A percentile compares a stretch with the other conserved stretches of the same genome.
Evolutionary conservation across 2,797 vertebrate species (phyloP).

Genomic region (Epinephelus awoara): DNA sequence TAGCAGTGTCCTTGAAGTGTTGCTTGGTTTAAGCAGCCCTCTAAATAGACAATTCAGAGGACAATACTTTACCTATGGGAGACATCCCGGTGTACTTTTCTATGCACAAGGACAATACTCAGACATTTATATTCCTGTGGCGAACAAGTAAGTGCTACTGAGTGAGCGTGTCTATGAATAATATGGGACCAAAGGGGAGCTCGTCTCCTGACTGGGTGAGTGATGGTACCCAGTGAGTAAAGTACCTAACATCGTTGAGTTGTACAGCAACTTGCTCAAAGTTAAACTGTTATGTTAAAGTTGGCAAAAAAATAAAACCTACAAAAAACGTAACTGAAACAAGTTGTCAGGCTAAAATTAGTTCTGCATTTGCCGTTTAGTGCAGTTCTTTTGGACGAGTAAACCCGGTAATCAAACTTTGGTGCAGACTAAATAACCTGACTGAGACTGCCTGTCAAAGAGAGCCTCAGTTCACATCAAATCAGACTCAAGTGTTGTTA

Average conservation of each 20-base stretch:
- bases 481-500: no score
- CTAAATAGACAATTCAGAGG: constrained; percentile 23
- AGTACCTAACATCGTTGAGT: neutral
- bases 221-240: neutral
- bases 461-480: neutral
- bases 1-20: constrained; percentile 36
- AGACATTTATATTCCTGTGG: constrained; percentile 2
- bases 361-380: neutral
- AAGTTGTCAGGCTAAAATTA: neutral
- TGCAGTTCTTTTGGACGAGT: neutral
- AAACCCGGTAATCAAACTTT: neutral
- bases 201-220: constrained; percentile 8
- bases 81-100: constrained; percentile 10
- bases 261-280: neutral
- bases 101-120: constrained; percentile 27
- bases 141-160: neutral
- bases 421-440: neutral
- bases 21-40: constrained; percentile 4
- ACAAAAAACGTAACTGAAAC: neutral
- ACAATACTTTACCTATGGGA: constrained; percentile 53
- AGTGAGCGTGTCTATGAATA: constrained; percentile 9
- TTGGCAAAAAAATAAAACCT: neutral
- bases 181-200: constrained; percentile 19
- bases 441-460: neutral
- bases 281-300: neutral